Evolutionary conservation across 1,140 invertebrate genomes (phyloP), one percentile per base, ranked within the genome.

Genomic region (Penaeus indicus): DNA sequence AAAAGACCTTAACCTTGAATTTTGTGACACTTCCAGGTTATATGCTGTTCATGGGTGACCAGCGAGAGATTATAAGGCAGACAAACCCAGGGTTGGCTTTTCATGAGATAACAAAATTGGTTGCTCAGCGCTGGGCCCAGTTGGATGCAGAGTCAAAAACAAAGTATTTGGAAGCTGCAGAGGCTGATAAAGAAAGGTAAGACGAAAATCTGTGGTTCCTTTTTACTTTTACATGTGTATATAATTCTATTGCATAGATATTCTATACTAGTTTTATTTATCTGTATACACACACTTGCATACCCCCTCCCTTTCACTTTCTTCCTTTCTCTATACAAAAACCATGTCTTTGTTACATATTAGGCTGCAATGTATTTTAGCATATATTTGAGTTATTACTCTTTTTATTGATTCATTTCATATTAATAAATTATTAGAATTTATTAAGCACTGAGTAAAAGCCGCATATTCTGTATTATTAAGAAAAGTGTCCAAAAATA

Each of bases 151-250:
- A 92, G 62, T 93, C 94, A 79, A 94, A 94, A 92, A 93, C 94
- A 92, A 89, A 90, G 64, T 91, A 90, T 62, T 63, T 88, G 38
- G 91, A 91, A 69, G 89, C 86, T 38, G 89, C 91, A 22, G 89
- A 91, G 72, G 86, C 89, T n/a, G 90, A 91, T 80, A 91, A 91
- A 47, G 91, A 91, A 42, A 88, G 97, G 92, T 98, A 98, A 63
- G 63, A 3, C 11, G 62, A 62, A 63, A 63, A 83, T 4, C 22
- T 64, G 21, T 21, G 42, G 5, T 11, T 25, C 32, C 7, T 54
- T 27, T 10, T n/a, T 63, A 63, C 62, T 7, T 38, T n/a, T 64
- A 11, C n/a, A 3, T 61, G 21, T 13, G 21, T 62, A 82, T n/a
- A n/a, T 8, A 61, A 27, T 62, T 13, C 32, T 32, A 63, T 64